phyloP scores from a whole-genome alignment of 2,113 vertebrate genomes.

The Rhynchopsitta pachyrhyncha region DNA sequence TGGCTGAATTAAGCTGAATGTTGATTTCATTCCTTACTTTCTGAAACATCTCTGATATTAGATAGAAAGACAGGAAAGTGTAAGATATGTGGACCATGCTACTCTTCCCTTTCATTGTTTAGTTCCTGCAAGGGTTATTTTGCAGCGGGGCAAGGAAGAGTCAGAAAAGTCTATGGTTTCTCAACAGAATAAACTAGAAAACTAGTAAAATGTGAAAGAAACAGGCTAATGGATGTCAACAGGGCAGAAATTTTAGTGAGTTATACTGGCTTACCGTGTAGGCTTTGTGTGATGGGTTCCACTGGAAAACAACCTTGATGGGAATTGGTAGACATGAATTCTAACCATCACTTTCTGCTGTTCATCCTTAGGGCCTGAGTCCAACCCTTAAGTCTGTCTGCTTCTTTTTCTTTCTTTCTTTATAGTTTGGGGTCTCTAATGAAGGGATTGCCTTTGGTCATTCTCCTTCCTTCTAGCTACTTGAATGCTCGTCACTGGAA shows the following conservation, averaged over 20 bases:
- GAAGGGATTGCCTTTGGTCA: background rate
- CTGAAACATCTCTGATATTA: background rate
- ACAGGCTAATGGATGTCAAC: background rate
- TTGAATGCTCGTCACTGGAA: background rate
- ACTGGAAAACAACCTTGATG: background rate
- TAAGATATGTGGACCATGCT: accelerated
- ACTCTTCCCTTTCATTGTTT: background rate
- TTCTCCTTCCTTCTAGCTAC: background rate
- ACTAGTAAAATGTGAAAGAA: background rate
- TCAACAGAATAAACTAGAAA: background rate
- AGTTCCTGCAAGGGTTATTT: background rate
- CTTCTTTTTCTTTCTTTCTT: background rate
- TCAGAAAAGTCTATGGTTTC: background rate
- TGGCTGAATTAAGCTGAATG: background rate
- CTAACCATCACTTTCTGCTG: background rate
- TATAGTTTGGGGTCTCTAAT: background rate
- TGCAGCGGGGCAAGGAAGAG: accelerated
- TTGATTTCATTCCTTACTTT: background rate
- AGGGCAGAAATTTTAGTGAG: background rate
- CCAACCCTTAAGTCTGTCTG: background rate
- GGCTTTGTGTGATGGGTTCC: background rate
- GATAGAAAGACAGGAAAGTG: background rate
- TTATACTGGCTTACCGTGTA: background rate
- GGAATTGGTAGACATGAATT: background rate
- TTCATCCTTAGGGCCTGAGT: background rate